Evolutionary conservation across 2,113 vertebrate species (phyloP).

Genomic region (Todiramphus saurophagus): DNA sequence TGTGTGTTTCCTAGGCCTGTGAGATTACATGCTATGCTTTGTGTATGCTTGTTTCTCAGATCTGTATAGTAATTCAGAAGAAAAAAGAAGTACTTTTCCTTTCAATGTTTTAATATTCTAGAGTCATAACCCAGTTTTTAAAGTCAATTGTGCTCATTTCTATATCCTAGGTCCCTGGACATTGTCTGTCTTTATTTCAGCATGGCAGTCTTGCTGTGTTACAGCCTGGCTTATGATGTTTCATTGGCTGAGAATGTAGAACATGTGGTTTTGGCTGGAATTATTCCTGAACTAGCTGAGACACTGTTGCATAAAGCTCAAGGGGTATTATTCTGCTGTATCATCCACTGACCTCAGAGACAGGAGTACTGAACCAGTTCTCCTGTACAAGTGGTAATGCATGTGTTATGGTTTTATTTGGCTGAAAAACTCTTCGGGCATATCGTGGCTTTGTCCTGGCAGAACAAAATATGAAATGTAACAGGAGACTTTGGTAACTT

Average conservation of each 20-base stretch:
- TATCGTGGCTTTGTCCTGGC: neutral
- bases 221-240: neutral
- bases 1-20: neutral
- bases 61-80: neutral
- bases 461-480: neutral
- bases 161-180: neutral
- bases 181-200: neutral
- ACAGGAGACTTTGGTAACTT: neutral
- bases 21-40: neutral
- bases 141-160: neutral
- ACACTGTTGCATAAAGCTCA: neutral
- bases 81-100: neutral
- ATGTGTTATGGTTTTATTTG: conserved; percentile 19
- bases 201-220: neutral
- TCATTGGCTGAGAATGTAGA: conserved; percentile 62
- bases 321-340: conserved; percentile 23
- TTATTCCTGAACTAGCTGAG: neutral
- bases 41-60: neutral
- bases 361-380: neutral
- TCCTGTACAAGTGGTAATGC: neutral
- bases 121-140: neutral
- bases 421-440: neutral
- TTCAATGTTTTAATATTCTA: neutral
- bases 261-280: conserved; percentile 50
- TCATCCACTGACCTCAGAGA: conserved; percentile 53